These are phyloP conservation scores for Phania funesta DNA, from an alignment of 2,888 invertebrate genomes.

Conservation along the genomic window DNA sequence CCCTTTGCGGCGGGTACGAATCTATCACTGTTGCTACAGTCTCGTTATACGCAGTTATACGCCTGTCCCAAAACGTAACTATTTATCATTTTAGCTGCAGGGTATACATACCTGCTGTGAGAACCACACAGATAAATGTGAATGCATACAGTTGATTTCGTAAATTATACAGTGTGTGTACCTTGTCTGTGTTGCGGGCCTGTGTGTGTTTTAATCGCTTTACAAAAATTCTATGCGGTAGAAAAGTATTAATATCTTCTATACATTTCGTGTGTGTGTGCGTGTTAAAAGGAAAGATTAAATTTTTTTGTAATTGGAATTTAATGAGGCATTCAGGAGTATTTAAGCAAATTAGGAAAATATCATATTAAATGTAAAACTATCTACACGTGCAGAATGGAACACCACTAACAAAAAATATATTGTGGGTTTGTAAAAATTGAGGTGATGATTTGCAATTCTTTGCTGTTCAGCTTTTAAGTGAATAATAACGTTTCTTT, in stretches of 20 bases:
- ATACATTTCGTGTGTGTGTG: neutral
- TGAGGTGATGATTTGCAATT: too few species aligned
- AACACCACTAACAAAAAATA: neutral
- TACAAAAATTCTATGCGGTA: neutral
- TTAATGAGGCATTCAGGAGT: slow-evolving; percentile 19
- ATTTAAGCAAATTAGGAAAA: slow-evolving; percentile 22
- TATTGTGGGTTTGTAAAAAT: neutral
- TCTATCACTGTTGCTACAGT: too few species aligned
- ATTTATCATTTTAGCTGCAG: too few species aligned
- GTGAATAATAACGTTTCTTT: too few species aligned
- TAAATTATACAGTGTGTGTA: neutral
- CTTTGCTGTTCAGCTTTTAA: too few species aligned
- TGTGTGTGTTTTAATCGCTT: slow-evolving; percentile 1
- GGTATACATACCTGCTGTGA: slow-evolving; percentile 1
- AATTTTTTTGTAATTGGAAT: neutral
- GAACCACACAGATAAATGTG: neutral
- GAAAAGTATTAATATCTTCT: slow-evolving; percentile 23
- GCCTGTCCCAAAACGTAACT: too few species aligned
- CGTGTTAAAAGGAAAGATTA: neutral
- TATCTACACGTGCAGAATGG: neutral
- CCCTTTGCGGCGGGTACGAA: too few species aligned
- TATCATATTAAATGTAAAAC: neutral
- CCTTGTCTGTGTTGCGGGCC: neutral
- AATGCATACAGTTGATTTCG: neutral
- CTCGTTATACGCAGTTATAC: too few species aligned